These are phyloP conservation scores for Diaphora mendica DNA, from an alignment of 2,888 invertebrate species.

Conservation along the genomic window DNA sequence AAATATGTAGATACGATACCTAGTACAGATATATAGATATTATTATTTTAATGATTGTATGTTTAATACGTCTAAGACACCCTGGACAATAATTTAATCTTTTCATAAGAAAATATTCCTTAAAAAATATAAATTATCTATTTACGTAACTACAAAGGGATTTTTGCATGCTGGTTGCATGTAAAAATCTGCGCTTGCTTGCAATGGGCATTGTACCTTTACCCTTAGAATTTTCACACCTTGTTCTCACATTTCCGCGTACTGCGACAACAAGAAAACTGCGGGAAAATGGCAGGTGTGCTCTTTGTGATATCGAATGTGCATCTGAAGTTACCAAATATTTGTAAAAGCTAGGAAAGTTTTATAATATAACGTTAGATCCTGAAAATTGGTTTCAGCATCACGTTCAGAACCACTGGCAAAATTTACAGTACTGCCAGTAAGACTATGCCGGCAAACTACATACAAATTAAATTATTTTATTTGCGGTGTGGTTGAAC, in stretches of 20 bases:
- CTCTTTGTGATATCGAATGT: not conserved
- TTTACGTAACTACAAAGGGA: not conserved
- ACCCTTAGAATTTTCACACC: not conserved
- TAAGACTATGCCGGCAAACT: no score
- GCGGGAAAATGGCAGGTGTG: not conserved
- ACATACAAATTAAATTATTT: not conserved
- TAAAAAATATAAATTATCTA: not conserved
- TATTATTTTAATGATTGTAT: no score
- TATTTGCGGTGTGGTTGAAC: not conserved
- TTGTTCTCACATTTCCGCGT: not conserved
- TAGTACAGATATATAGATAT: no score
- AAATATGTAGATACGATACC: no score
- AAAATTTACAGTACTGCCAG: no score
- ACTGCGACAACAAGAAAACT: not conserved
- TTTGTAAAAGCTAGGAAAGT: not conserved
- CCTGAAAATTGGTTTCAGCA: not conserved
- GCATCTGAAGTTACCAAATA: not conserved
- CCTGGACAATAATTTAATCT: no score
- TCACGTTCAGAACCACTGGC: no score
- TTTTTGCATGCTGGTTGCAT: not conserved
- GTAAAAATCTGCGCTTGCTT: not conserved
- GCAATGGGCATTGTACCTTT: not conserved
- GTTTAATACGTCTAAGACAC: no score
- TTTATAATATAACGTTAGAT: not conserved
- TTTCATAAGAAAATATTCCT: no score